Conservation (phyloP, 1,140 invertebrate species). For the Stegodyphus mimosarum region DNA sequence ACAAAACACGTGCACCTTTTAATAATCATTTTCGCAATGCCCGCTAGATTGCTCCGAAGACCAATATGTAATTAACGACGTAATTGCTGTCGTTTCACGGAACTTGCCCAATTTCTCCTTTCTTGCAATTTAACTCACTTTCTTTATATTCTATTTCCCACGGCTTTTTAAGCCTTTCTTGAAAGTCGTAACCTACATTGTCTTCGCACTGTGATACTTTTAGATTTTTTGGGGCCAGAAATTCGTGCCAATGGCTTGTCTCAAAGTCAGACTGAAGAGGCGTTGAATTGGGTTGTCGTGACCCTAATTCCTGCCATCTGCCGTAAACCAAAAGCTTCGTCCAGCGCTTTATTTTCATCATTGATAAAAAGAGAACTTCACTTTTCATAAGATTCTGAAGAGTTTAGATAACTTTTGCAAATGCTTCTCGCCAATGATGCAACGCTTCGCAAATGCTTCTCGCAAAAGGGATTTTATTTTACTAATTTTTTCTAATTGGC, state of each 20-base stretch:
- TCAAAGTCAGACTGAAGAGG: constrained; percentile 54
- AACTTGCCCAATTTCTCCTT: constrained; percentile 1
- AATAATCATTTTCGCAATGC: constrained; percentile 35
- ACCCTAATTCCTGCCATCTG: constrained; percentile 56
- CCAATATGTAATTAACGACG: constrained; percentile 39
- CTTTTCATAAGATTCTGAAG: too few relatives aligned
- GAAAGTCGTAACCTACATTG: constrained; percentile 56
- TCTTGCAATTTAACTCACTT: neutral
- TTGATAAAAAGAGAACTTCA: too few relatives aligned
- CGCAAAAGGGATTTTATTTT: too few relatives aligned
- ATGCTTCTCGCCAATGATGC: too few relatives aligned
- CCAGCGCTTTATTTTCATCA: too few relatives aligned
- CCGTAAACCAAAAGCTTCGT: neutral
- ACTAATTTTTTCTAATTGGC: too few relatives aligned
- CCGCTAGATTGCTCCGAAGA: neutral
- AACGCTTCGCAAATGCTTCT: too few relatives aligned
- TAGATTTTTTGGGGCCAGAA: constrained; percentile 45
- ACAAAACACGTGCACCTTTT: constrained; percentile 34
- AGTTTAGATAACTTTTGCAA: too few relatives aligned
- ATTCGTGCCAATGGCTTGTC: constrained; percentile 52
- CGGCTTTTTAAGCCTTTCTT: neutral
- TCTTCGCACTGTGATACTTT: constrained; percentile 39
- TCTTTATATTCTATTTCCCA: constrained; percentile 1
- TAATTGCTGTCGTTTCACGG: constrained; percentile 39
- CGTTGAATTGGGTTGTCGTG: constrained; percentile 41